Base-by-base conservation (phyloP, 2,888 invertebrate species). In the Agonopterix alstromeriana region DNA sequence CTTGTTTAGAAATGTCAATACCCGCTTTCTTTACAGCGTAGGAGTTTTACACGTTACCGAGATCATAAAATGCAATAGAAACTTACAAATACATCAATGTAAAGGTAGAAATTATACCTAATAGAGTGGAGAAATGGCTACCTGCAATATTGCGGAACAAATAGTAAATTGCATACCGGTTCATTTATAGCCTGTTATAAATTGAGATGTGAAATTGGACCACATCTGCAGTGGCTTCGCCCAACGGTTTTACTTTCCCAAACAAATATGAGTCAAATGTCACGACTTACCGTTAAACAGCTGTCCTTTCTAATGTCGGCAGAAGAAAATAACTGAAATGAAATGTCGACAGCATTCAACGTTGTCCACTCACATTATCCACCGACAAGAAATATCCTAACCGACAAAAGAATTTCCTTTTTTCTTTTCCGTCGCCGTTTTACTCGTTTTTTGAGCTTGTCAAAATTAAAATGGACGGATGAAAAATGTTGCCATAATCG, bases 191-290 rank as follows among this genome's bases (percentile, higher is more conserved):
- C 72, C 71, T 67, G 70, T 70, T 75, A 68, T 55, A 72, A 65
- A 63, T 56, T 54, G 67, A 81, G 74, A 80, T 70, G 72, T 69
- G 77, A 84, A 87, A 83, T 74, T 82, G 61, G 83, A 85, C 71
- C 82, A 67, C 72, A 74, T 72, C 76, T 75, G 70, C 72, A 73
- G 65, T 61, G 61, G 64, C 57, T 65, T 60, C 59, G 63, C 70
- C 79, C 78, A 84, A 86, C 88, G 84, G 84, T 79, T n/a, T n/a
- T 72, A 85, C 86, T 85, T 85, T 85, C 82, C 77, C 77, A 70
- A 86, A 84, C 85, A 87, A 85, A 69, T 75, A 73, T 68, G 59
- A 68, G 61, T 74, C 70, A 75, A 77, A 82, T 79, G 80, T 77
- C 78, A 75, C 60, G 60, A 79, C 86, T 81, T 78, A 86, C 87